Evolutionary conservation across 2,113 vertebrate genomes (phyloP).

Genomic region (Python bivittatus): DNA sequence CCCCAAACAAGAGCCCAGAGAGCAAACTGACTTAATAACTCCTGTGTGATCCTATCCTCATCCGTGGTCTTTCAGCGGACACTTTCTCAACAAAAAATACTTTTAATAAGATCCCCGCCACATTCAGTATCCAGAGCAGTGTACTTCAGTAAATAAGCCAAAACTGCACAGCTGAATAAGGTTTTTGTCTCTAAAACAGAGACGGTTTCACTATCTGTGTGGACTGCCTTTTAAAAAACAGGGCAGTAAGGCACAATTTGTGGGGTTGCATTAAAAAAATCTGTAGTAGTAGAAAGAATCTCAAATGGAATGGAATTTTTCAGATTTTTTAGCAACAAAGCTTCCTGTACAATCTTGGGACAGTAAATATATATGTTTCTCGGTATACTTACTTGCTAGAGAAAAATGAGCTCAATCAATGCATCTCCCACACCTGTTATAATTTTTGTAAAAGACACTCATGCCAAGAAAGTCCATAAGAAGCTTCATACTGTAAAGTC

Average conservation of each 20-base stretch:
- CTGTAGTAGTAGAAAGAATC: not conserved
- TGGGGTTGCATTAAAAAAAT: not conserved
- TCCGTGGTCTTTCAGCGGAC: not conserved
- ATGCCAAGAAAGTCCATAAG: not conserved
- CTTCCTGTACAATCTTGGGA: not conserved
- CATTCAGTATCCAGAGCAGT: not conserved
- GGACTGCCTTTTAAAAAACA: not conserved
- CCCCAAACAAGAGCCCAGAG: not conserved
- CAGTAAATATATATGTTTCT: not conserved
- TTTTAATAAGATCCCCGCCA: not conserved
- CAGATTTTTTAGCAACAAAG: not conserved
- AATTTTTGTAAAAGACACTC: not conserved
- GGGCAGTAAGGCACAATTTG: not conserved
- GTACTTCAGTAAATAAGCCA: not conserved
- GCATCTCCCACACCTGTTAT: not conserved
- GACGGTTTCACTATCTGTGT: constrained; percentile 7
- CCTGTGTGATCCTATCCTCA: not conserved
- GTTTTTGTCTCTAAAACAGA: not conserved
- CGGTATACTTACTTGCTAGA: not conserved
- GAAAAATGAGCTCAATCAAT: not conserved
- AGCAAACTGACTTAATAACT: not conserved
- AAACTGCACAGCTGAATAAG: not conserved
- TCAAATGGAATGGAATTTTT: not conserved
- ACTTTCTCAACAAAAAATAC: not conserved
- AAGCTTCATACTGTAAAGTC: not conserved